A percentile compares a stretch with the other conserved stretches of the same genome.
Evolutionary conservation across 2,888 invertebrate genomes (phyloP).

Genomic region (Mimumesa dahlbomi): DNA sequence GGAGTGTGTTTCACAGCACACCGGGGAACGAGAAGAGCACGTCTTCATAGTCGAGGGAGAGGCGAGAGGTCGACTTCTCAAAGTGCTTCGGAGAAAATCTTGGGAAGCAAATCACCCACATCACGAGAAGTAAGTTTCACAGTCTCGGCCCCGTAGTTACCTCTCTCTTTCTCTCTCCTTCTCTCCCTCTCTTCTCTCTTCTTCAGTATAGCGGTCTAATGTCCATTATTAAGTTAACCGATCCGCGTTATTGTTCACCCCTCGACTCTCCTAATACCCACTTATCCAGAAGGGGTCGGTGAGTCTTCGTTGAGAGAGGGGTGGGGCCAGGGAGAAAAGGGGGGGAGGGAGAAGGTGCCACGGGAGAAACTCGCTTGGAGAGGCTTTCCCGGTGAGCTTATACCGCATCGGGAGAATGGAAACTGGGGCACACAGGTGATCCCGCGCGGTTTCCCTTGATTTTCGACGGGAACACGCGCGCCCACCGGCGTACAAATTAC

Average conservation of each 20-base stretch:
- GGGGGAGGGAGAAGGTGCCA: no score
- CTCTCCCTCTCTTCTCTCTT: neutral
- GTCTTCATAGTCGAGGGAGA: conserved; percentile 43
- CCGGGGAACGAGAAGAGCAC: conserved; percentile 26
- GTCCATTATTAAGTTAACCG: conserved; percentile 71
- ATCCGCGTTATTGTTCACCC: conserved; percentile 68
- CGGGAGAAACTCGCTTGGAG: conserved; percentile 64
- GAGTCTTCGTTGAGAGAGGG: conserved; percentile 58
- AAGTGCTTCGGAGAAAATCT: conserved; percentile 63
- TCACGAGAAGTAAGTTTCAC: conserved; percentile 61
- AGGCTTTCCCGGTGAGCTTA: conserved; percentile 57
- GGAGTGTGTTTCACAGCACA: conserved; percentile 39
- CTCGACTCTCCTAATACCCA: conserved; percentile 66
- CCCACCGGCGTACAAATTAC: conserved; percentile 53
- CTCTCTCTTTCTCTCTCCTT: conserved; percentile 10
- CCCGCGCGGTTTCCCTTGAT: conserved; percentile 62
- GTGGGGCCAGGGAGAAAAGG: no score
- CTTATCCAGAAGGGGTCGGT: conserved; percentile 61
- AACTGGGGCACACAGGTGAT: conserved; percentile 66
- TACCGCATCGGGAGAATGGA: conserved; percentile 62
- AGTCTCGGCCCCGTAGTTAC: conserved; percentile 44
- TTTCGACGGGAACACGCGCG: conserved; percentile 61
- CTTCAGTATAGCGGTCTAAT: conserved; percentile 61
- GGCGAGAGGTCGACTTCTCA: conserved; percentile 59
- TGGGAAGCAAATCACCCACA: conserved; percentile 67